Conservation (phyloP, 2,888 invertebrate species). For the Willowsia nigromaculata region DNA sequence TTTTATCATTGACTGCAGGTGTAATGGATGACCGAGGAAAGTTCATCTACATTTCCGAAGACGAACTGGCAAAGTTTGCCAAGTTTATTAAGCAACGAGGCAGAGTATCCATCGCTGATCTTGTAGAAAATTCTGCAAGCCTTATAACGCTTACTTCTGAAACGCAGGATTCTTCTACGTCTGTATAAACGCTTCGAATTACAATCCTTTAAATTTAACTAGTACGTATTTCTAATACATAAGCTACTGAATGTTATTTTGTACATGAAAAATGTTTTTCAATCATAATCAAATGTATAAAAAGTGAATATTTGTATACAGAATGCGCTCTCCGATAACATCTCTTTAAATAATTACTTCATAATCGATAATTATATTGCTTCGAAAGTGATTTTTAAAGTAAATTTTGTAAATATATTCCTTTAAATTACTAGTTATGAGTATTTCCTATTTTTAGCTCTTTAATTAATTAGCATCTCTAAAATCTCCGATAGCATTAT, state of each 20-base stretch:
- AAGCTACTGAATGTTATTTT: background rate
- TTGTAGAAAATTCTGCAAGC: constrained; percentile 94
- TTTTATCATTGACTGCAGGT: no score
- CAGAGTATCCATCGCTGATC: constrained; percentile 93
- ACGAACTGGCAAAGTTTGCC: constrained; percentile 94
- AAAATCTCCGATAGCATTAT: no score
- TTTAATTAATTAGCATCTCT: no score
- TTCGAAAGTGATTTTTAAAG: no score
- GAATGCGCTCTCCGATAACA: no score
- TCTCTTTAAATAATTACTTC: no score
- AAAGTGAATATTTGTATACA: no score
- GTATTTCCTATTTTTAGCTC: no score
- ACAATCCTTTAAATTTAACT: background rate
- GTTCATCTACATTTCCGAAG: constrained; percentile 96
- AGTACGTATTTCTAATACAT: background rate
- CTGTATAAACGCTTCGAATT: background rate
- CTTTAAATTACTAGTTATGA: no score
- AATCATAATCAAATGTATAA: background rate
- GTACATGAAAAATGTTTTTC: background rate
- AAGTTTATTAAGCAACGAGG: constrained; percentile 97
- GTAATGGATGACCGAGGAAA: constrained; percentile 99
- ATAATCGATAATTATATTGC: no score
- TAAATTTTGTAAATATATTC: no score
- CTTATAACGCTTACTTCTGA: constrained; percentile 69
- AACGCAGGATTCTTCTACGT: background rate